Evolutionary conservation across 2,888 invertebrate genomes (phyloP).

Genomic region (Rhabditoides inermis): DNA sequence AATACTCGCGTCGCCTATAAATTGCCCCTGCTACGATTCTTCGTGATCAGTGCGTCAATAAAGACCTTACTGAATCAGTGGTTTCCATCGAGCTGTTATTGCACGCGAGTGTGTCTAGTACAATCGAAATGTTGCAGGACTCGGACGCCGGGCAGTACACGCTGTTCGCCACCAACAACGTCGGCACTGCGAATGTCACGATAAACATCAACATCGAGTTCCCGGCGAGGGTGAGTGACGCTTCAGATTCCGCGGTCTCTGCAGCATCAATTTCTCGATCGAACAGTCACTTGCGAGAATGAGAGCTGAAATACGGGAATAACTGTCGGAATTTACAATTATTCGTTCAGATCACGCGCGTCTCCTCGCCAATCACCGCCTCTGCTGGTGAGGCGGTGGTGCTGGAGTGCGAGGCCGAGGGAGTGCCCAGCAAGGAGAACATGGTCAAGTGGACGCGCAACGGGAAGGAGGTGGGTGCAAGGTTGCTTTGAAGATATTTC

Average conservation of each 20-base stretch:
- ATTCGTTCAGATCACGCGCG: slow-evolving; percentile 26
- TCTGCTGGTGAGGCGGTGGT: slow-evolving; percentile 42
- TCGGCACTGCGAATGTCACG: slow-evolving; percentile 44
- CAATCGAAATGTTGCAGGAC: slow-evolving; percentile 11
- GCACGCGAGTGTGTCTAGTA: too few species aligned
- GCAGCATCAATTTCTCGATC: too few species aligned
- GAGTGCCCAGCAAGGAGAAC: slow-evolving; percentile 31
- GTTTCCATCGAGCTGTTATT: too few species aligned
- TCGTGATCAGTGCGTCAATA: too few species aligned
- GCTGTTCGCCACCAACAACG: slow-evolving; percentile 39
- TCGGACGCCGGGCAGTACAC: slow-evolving; percentile 45
- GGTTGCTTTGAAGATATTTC: not conserved
- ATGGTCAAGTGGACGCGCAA: slow-evolving; percentile 47
- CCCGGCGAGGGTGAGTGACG: slow-evolving; percentile 33
- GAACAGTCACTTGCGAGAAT: too few species aligned
- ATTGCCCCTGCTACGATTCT: too few species aligned
- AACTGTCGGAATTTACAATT: not conserved
- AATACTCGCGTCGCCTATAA: too few species aligned
- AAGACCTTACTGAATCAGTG: too few species aligned
- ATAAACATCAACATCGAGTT: slow-evolving; percentile 43
- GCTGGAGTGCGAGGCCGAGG: slow-evolving; percentile 49
- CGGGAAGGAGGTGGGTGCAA: slow-evolving; percentile 11
- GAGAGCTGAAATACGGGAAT: too few species aligned
- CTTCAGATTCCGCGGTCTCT: too few species aligned
- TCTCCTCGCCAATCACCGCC: slow-evolving; percentile 45